A percentile compares a stretch with the other conserved stretches of the same genome.
These are phyloP conservation scores for Rhimphoctona megacephalus DNA, from an alignment of 2,888 invertebrate genomes.

Conservation along the genomic window DNA sequence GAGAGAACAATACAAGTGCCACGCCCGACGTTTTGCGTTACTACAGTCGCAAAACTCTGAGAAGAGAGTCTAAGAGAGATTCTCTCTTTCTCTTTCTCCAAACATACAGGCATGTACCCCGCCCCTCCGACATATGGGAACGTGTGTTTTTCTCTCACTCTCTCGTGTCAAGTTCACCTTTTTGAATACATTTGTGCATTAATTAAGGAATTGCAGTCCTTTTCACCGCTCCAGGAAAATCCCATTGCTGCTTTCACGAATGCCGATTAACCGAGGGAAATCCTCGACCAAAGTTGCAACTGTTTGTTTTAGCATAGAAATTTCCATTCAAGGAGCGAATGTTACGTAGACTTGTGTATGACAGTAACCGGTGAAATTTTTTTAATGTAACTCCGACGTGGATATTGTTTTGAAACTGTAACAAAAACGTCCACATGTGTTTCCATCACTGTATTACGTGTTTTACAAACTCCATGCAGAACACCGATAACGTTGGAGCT, in stretches of 20 bases:
- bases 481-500: neutral
- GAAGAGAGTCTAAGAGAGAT: conserved; percentile 12
- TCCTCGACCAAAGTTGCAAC: conserved; percentile 13
- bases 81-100: neutral
- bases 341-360: conserved; percentile 15
- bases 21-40: conserved; percentile 53
- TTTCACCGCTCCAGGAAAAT: conserved; percentile 18
- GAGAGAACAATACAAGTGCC: conserved; percentile 58
- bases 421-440: neutral
- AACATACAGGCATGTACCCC: neutral
- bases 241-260: conserved; percentile 23
- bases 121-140: neutral
- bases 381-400: neutral
- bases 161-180: neutral
- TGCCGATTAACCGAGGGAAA: conserved; percentile 44
- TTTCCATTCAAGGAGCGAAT: neutral
- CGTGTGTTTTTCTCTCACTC: neutral
- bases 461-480: neutral
- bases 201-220: conserved; percentile 10
- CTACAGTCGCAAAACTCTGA: neutral
- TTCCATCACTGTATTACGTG: neutral
- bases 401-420: neutral
- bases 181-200: conserved; percentile 36
- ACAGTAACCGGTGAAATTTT: neutral
- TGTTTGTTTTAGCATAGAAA: conserved; percentile 3